Evolutionary conservation across 1,140 invertebrate species (phyloP).

Genomic region (Lucilia sericata): DNA sequence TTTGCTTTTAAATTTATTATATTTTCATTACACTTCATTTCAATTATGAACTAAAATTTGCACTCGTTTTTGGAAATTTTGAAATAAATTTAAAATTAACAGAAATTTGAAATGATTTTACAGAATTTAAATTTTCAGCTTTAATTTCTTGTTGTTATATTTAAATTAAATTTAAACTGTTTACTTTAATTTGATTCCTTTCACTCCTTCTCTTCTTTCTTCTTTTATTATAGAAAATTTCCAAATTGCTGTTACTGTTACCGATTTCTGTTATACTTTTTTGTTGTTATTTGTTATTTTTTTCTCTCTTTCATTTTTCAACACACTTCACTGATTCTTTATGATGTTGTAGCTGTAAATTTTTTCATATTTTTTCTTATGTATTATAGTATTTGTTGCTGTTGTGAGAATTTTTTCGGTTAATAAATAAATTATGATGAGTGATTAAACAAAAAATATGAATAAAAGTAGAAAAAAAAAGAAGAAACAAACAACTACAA

Average conservation of each 20-base stretch:
- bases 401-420: neutral
- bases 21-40: neutral
- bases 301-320: neutral
- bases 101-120: neutral
- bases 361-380: neutral
- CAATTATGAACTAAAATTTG: neutral
- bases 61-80: neutral
- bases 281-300: neutral
- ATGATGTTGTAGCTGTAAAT: neutral
- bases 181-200: neutral
- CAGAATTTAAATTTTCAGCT: neutral
- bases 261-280: neutral
- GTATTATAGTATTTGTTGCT: neutral
- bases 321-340: neutral
- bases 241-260: neutral
- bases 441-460: conserved; percentile 40
- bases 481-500: conserved; percentile 1
- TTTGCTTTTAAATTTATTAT: neutral
- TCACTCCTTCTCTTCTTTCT: no score
- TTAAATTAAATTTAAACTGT: no score
- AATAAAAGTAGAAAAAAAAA: neutral
- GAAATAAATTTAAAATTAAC: no score
- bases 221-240: no score
- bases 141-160: neutral
- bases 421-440: conserved; percentile 43